A percentile compares a stretch with the other conserved stretches of the same genome.
These are phyloP conservation scores for Motacilla tschutschensis DNA, from an alignment of 2,113 vertebrate species.

Conservation along the genomic window DNA sequence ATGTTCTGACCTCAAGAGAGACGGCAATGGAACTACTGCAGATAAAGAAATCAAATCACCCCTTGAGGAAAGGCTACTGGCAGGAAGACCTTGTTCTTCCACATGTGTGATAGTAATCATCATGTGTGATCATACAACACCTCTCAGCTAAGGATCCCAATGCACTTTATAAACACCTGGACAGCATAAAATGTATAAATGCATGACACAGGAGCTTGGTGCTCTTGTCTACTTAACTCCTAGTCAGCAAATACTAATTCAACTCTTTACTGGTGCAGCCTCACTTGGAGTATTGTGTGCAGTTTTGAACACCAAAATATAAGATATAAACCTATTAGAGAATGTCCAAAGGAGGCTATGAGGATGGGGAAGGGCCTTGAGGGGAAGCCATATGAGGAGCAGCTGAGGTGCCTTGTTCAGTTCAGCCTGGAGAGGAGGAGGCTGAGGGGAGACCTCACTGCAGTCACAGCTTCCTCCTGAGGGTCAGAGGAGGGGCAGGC, in stretches of 20 bases:
- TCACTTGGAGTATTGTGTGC: neutral
- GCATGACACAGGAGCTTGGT: neutral
- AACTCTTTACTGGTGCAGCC: fast-evolving
- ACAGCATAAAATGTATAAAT: neutral
- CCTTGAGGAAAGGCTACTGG: neutral
- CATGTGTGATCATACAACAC: neutral
- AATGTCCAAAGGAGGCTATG: neutral
- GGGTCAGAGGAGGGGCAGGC: neutral
- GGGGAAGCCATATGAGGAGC: fast-evolving
- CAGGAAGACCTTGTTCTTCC: neutral
- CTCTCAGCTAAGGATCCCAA: neutral
- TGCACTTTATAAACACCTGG: neutral
- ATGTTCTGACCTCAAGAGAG: neutral
- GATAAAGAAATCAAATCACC: neutral
- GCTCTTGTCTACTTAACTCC: neutral
- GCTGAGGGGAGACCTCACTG: neutral
- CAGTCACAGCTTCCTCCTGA: fast-evolving
- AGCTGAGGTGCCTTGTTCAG: fast-evolving
- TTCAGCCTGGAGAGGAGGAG: neutral
- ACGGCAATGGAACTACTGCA: neutral
- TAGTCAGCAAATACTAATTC: neutral
- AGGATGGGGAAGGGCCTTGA: neutral
- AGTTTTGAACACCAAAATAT: neutral
- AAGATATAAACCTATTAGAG: neutral
- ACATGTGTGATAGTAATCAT: neutral